Percentiles rank a stretch among this genome's conserved stretches.
Conservation (phyloP, 2,888 invertebrate genomes). For the Dasypolia templi region DNA sequence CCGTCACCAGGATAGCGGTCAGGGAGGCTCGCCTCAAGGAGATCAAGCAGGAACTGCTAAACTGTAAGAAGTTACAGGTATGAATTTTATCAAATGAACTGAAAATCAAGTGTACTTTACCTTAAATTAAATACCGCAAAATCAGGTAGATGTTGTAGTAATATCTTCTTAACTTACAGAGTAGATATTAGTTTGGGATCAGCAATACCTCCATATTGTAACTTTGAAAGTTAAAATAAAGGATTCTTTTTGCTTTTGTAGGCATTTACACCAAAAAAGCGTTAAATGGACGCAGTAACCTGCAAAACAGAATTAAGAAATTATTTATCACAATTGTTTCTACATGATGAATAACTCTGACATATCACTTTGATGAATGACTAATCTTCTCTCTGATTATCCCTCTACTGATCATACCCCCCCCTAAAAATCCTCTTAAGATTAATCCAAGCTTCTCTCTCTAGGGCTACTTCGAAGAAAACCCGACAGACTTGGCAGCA, state of each 20-base stretch:
- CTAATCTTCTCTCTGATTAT: constrained; percentile 89
- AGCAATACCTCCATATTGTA: too few species aligned
- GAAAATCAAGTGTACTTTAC: not conserved
- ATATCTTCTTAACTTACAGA: not conserved
- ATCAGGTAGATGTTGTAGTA: not conserved
- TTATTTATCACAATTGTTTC: not conserved
- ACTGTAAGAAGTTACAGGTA: constrained; percentile 97
- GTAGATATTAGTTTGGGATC: too few species aligned
- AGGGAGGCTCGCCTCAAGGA: constrained; percentile 98
- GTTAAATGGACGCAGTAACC: not conserved
- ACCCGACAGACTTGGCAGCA: constrained; percentile 96
- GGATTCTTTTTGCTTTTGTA: too few species aligned
- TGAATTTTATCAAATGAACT: not conserved
- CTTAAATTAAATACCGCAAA: not conserved
- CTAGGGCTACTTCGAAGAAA: constrained; percentile 97
- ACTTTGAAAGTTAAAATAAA: too few species aligned
- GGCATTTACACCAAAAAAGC: not conserved
- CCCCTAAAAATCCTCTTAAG: not conserved
- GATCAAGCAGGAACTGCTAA: constrained; percentile 98
- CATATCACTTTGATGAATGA: constrained; percentile 87
- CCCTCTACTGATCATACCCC: not conserved
- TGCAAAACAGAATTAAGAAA: too few species aligned
- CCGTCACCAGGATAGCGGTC: constrained; percentile 98
- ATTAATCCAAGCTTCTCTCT: not conserved
- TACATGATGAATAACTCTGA: constrained; percentile 76